Evolutionary conservation across 2,888 invertebrate species (phyloP), one percentile per base, ranked within the genome.

Genomic region (Listrodromus nycthemerus): DNA sequence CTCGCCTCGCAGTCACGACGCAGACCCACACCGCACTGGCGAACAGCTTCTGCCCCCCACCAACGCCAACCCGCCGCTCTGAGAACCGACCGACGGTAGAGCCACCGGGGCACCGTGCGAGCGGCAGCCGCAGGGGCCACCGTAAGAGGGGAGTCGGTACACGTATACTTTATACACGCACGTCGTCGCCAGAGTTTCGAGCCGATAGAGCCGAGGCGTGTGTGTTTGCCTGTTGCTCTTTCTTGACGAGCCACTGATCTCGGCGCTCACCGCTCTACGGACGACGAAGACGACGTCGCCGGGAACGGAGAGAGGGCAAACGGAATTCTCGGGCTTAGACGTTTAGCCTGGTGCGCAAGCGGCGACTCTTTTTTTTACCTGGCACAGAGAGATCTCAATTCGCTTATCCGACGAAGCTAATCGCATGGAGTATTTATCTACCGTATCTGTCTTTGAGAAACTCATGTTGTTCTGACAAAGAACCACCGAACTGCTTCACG

Each of bases 221-320:
- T 81, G 82, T 71, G 83, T 80, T 85, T 79, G 86, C 88, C 88
- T 88, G 89, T 89, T 88, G 90, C 88, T 90, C 89, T 91, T 90
- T 89, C 89, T 88, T 88, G 87, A 86, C 86, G 84, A 88, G 87
- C 85, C 85, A 86, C 87, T 86, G 84, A 65, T 78, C 85, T 78
- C 73, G 63, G 63, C 80, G 83, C 76, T 80, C 67, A 48, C 69
- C 73, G 63, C 33, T 33, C 33, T 7, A 33, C 33, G 33, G 33
- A 83, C 67, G 80, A 80, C 52, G 41, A 85, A 61, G 80, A 80
- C 52, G 79, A 80, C 69, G 70, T 48, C 41, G 65, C 65, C 45
- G 66, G 52, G 45, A 70, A 61, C 48, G 65, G 69, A 33, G 74
- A 73, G 58, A 74, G 77, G 82, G 69, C 3, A 41, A 6, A 8